Evolutionary conservation across 2,888 invertebrate species (phyloP), one percentile per base, ranked within the genome.

Genomic region (Spisula subtruncata): DNA sequence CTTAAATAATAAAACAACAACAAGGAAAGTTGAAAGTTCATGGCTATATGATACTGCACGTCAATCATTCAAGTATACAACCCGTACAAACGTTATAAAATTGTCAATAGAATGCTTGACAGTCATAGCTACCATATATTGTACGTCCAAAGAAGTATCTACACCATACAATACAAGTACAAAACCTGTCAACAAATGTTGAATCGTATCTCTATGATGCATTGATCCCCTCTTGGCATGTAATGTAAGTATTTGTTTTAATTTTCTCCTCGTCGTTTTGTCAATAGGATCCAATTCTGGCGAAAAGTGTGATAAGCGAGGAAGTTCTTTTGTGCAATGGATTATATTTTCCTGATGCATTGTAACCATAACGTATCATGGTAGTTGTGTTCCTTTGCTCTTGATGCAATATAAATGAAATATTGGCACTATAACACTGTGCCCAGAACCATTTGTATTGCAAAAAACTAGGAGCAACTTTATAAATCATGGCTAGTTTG

Each of bases 281-380:
- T 66, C 60, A 66, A 66, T 66, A n/a, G 25, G n/a, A 66, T 25
- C 20, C 60, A 25, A 66, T 25, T 66, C 60, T 66, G 10, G 10
- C 60, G 60, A 66, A 66, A 66, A 25, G 4, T 25, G 25, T 10
- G 60, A 66, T 66, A 66, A 60, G n/a, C 18, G 14, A n/a, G 60
- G n/a, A n/a, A 20, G 5, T 60, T 60, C 60, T n/a, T 60, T 60
- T 60, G 60, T 60, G n/a, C 60, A 60, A 60, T 60, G 8, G 60
- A 60, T 60, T 18, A n/a, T 60, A 60, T 60, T 60, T 60, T 60
- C 60, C n/a, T n/a, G 60, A 20, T 60, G 60, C n/a, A 60, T 60
- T 60, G 60, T 60, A n/a, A 60, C 1, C 60, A n/a, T 60, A 60
- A 6, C 18, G n/a, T 60, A 60, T 60, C 60, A 60, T 60, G 60